Conservation (phyloP, 1,140 invertebrate species). For the Thalassaphorura encarpata region DNA sequence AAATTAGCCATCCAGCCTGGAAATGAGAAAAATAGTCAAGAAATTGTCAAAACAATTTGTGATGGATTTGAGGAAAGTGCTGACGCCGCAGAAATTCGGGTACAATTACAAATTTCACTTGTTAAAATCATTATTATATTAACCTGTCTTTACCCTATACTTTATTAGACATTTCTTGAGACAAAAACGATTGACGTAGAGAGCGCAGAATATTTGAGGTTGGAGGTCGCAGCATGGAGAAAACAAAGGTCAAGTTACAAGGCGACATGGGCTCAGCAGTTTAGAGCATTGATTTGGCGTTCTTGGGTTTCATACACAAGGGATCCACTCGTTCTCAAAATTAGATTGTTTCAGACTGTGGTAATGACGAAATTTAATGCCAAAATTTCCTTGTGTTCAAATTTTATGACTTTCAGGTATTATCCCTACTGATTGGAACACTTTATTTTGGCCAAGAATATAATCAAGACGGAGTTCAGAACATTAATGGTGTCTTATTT, state of each 20-base stretch:
- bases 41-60: slow-evolving; percentile 41
- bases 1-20: slow-evolving; percentile 77
- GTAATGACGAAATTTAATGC: slow-evolving; percentile 42
- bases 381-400: neutral
- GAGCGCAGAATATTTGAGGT: neutral
- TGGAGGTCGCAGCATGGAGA: neutral
- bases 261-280: slow-evolving; percentile 77
- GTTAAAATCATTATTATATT: neutral
- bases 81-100: slow-evolving; percentile 39
- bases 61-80: slow-evolving; percentile 58
- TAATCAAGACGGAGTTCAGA: slow-evolving; percentile 82
- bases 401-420: slow-evolving; percentile 43
- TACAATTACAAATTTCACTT: too few relatives aligned
- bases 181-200: neutral
- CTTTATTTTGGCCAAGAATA: slow-evolving; percentile 77
- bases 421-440: slow-evolving; percentile 71
- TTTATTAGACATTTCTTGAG: neutral
- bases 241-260: slow-evolving; percentile 56
- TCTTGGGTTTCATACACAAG: slow-evolving; percentile 78
- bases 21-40: slow-evolving; percentile 52
- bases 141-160: neutral
- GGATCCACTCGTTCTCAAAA: slow-evolving; percentile 79
- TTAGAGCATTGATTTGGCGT: slow-evolving; percentile 76
- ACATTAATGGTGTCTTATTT: slow-evolving; percentile 90
- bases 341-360: slow-evolving; percentile 77